Percentiles rank a stretch among this genome's conserved stretches.
Conservation (phyloP, 2,113 vertebrate genomes). For the Epinephelus moara region DNA sequence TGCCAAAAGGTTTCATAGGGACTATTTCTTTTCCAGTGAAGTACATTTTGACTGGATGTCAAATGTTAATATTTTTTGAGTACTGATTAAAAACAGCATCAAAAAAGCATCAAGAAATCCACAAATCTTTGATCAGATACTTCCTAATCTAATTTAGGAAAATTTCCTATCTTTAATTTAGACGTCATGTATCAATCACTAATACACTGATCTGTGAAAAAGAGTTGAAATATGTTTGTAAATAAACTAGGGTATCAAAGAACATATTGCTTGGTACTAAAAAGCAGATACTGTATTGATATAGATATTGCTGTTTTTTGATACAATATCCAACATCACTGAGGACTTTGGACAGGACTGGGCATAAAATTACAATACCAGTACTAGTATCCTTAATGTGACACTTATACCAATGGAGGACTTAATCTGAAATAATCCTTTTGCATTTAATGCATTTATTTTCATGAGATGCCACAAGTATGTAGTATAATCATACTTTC, state of each 20-base stretch:
- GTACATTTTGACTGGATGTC: neutral
- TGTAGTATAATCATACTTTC: too few species aligned
- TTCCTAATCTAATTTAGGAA: neutral
- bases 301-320: neutral
- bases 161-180: too few species aligned
- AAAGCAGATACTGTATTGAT: neutral
- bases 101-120: neutral
- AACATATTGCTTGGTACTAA: neutral
- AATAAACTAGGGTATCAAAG: neutral
- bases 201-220: neutral
- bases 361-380: too few species aligned
- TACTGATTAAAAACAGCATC: neutral
- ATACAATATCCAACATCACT: neutral
- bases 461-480: too few species aligned
- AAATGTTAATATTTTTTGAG: neutral
- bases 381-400: too few species aligned
- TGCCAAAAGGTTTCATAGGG: neutral
- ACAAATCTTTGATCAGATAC: neutral
- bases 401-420: too few species aligned
- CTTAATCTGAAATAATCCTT: too few species aligned
- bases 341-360: too few species aligned
- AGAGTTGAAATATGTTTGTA: neutral
- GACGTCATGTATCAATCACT: too few species aligned
- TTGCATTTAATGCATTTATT: too few species aligned
- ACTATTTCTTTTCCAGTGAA: neutral